phyloP scores from a whole-genome alignment of 2,797 vertebrate genomes.

The Chelmon rostratus region DNA sequence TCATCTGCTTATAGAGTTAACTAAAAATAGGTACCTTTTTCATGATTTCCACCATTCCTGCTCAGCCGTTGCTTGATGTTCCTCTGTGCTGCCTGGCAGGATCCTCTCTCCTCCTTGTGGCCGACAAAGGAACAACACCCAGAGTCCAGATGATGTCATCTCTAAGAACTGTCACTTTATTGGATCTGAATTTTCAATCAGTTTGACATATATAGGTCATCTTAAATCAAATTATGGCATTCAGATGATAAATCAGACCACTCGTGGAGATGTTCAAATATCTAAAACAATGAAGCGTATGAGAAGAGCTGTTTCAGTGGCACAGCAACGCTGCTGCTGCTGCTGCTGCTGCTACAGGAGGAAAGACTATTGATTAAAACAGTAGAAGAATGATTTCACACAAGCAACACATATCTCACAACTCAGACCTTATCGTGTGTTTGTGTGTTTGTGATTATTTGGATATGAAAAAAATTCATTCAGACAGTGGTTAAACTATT shows the following conservation, averaged over 20 bases:
- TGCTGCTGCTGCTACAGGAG: conserved; percentile 25
- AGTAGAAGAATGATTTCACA: conserved; percentile 8
- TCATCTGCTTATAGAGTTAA: conserved; percentile 21
- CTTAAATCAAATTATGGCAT: not conserved
- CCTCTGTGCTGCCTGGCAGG: conserved; percentile 17
- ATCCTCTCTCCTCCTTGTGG: conserved; percentile 53
- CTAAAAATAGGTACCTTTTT: conserved; percentile 54
- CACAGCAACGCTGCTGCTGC: conserved; percentile 11
- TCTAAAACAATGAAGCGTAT: conserved; percentile 11
- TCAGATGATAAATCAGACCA: conserved; percentile 1
- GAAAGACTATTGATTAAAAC: conserved; percentile 10
- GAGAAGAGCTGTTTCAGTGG: conserved; percentile 4
- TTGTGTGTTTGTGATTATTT: conserved; percentile 24
- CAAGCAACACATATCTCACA: not conserved
- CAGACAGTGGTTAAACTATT: conserved; percentile 9
- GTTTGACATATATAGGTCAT: conserved; percentile 2
- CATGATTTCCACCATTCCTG: conserved; percentile 35
- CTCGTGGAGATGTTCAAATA: not conserved
- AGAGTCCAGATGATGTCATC: conserved; percentile 50
- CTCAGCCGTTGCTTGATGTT: conserved; percentile 26
- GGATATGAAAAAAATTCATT: conserved; percentile 21
- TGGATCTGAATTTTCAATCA: conserved; percentile 33
- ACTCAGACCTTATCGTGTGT: not conserved
- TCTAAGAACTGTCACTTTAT: conserved; percentile 44
- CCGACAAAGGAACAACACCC: conserved; percentile 27